Base-by-base conservation (phyloP, 2,888 invertebrate species). In the Norana najaformis region DNA sequence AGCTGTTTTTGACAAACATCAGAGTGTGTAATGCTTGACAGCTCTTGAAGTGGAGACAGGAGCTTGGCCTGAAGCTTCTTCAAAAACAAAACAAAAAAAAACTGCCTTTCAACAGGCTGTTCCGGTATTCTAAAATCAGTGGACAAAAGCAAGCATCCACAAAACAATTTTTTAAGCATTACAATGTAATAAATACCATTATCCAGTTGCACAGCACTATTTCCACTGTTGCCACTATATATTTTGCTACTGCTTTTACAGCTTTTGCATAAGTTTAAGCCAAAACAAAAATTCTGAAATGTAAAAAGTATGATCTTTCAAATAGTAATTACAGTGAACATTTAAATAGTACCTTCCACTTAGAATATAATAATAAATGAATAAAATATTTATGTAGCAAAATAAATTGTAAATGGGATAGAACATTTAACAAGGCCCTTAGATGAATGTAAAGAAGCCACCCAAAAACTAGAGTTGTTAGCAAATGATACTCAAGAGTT, bases 1-100 rank as follows among this genome's bases (percentile, higher is more conserved):
- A 99, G 95, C 95, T 99, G 99, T 69, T 98, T 96, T 94, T 98
- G 98, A 90, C 99, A 96, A 69, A 99, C 98, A 96, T 99, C 99
- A 41, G 97, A 97, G 95, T 98, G 98, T 14, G 97, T 96, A 89
- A 98, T 97, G 0, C 96, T 96, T 8, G 98, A 98, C 91, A 99
- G 95, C 94, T 98, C 98, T n/a, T 97, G 97, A 82, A 99, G 95
- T 0, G 99, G 98, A 92, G 97, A 88, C 8, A 69, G 69, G 6
- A 69, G 69, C 69, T 69, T 69, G 0, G 97, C 97, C 95, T 98
- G 97, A n/a, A 98, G 96, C 92, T 97, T 96, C 96, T 96, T 38
- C 41, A 53, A 89, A 37, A 13, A 23, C 18, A 88, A 35, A 88
- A 13, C 30, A 13, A 23, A 89, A 89, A 30, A 47, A 89, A 8